phyloP scores from a whole-genome alignment of 1,140 invertebrate genomes.

The Cyclina sinensis region DNA sequence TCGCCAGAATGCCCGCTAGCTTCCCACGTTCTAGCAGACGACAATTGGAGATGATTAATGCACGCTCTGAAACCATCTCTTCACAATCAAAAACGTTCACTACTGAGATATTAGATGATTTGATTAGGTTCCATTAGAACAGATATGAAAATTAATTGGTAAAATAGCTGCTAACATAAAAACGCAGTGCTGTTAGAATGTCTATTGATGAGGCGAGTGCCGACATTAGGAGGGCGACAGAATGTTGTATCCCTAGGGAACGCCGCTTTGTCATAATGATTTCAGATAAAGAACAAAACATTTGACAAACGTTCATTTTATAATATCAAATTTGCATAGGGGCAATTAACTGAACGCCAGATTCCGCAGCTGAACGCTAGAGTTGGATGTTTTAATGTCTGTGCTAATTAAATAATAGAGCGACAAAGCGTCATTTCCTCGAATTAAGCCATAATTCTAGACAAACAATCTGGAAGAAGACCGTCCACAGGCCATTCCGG shows the following conservation, averaged over 20 bases:
- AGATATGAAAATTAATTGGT: constrained; percentile 71
- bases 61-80: constrained; percentile 6
- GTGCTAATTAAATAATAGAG: constrained; percentile 69
- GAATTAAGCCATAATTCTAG: constrained; percentile 66
- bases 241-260: constrained; percentile 56
- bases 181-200: constrained; percentile 45
- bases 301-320: constrained; percentile 68
- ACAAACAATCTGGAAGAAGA: constrained; percentile 51
- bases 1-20: constrained; percentile 30
- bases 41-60: constrained; percentile 58
- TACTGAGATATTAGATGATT: constrained; percentile 54
- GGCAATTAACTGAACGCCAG: constrained; percentile 66
- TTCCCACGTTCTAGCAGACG: constrained; percentile 40
- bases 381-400: constrained; percentile 61
- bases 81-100: constrained; percentile 40
- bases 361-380: constrained; percentile 48
- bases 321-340: constrained; percentile 71
- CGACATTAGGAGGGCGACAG: constrained; percentile 46
- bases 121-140: constrained; percentile 66
- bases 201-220: constrained; percentile 48
- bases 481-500: constrained; percentile 19
- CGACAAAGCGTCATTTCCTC: constrained; percentile 69
- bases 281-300: constrained; percentile 69
- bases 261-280: constrained; percentile 54
- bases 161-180: constrained; percentile 66